These are phyloP conservation scores for Monodelphis domestica DNA, from an alignment of 2,797 vertebrate species.

Conservation along the genomic window DNA sequence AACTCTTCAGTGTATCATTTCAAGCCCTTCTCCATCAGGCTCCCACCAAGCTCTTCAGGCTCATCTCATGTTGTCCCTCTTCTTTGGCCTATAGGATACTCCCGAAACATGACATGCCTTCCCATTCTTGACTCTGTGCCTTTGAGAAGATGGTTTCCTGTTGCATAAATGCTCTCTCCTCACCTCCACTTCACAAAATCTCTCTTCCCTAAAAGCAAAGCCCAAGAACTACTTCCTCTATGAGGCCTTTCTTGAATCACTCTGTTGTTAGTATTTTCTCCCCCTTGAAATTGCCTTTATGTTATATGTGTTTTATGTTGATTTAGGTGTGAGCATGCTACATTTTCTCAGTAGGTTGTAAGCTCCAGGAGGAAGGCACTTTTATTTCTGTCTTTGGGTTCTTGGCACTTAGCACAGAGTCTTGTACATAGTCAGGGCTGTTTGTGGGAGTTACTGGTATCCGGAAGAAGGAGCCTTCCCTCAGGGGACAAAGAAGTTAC, in stretches of 20 bases:
- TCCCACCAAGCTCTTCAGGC: background rate
- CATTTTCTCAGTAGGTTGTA: background rate
- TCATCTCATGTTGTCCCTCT: background rate
- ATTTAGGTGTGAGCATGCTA: background rate
- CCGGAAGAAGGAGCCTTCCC: background rate
- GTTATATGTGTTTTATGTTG: background rate
- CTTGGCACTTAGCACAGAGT: background rate
- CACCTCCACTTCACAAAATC: background rate
- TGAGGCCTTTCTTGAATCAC: background rate
- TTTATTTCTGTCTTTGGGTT: background rate
- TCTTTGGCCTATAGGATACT: background rate
- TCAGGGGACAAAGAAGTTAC: constrained; percentile 15
- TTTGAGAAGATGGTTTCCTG: background rate
- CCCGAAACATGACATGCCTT: too few relatives aligned
- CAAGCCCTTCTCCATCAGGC: background rate
- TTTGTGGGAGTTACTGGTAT: background rate
- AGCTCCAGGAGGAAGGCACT: background rate
- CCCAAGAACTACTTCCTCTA: background rate
- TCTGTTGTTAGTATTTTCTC: background rate
- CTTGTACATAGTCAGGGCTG: background rate
- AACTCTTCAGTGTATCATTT: background rate
- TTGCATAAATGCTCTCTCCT: background rate
- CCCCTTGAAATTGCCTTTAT: background rate
- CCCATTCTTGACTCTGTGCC: background rate
- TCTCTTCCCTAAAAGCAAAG: background rate